Evolutionary conservation across 2,113 vertebrate species (phyloP).

Genomic region (Cololabis saira): DNA sequence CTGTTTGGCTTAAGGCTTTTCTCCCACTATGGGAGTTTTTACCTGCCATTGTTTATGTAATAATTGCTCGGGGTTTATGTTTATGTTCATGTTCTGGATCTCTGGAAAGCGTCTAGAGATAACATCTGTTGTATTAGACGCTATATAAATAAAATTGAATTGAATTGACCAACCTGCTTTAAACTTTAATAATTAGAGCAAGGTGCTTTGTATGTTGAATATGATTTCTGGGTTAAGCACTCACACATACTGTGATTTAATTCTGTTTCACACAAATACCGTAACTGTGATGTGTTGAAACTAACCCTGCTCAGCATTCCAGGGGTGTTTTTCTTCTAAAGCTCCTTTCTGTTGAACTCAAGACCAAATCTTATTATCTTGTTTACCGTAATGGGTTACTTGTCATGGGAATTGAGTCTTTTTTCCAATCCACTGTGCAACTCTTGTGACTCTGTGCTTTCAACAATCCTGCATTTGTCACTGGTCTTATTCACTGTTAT

Average conservation of each 20-base stretch:
- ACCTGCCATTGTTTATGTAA: too few relatives aligned
- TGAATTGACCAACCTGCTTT: too few relatives aligned
- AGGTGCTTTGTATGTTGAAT: neutral
- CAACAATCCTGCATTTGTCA: conserved; percentile 27
- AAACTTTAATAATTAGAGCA: neutral
- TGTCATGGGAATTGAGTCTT: conserved; percentile 53
- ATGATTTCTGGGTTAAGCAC: conserved; percentile 1
- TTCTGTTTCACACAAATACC: conserved; percentile 7
- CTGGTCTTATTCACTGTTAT: conserved; percentile 4
- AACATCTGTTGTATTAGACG: too few relatives aligned
- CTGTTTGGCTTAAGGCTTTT: too few relatives aligned
- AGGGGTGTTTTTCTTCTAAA: conserved; percentile 62
- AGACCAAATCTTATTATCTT: conserved; percentile 78
- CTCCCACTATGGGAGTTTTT: too few relatives aligned
- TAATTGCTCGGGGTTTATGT: too few relatives aligned
- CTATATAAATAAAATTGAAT: too few relatives aligned
- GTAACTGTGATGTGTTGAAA: conserved; percentile 20
- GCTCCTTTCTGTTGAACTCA: conserved; percentile 69
- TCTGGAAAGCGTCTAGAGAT: too few relatives aligned
- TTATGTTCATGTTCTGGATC: too few relatives aligned
- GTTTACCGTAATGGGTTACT: conserved; percentile 52
- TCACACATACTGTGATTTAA: conserved; percentile 1
- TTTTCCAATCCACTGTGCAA: conserved; percentile 11
- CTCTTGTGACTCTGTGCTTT: conserved; percentile 22
- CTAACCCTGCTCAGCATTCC: conserved; percentile 64